Evolutionary conservation across 1,140 invertebrate species (phyloP).

Genomic region (Drosophila mayri): DNA sequence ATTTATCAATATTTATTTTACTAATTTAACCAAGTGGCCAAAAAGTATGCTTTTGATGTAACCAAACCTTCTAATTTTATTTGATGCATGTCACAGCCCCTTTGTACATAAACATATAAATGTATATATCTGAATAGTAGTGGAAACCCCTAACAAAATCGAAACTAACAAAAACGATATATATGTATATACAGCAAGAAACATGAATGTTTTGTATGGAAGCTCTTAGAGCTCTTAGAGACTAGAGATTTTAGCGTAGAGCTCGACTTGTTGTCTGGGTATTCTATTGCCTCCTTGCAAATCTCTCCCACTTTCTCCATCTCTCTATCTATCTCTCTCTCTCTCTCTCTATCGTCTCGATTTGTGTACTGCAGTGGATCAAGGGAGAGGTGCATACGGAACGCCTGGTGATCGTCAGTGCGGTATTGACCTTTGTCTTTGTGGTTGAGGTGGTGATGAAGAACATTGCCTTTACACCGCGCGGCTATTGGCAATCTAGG

Average conservation of each 20-base stretch:
- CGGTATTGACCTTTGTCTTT: conserved; percentile 93
- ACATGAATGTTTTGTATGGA: conserved; percentile 24
- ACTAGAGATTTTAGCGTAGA: conserved; percentile 17
- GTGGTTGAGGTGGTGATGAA: conserved; percentile 99
- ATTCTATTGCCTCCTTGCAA: not conserved
- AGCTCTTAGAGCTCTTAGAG: conserved; percentile 19
- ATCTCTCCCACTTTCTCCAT: not conserved
- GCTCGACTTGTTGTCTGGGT: not conserved
- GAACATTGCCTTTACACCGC: conserved; percentile 97
- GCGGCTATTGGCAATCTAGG: conserved; percentile 99
- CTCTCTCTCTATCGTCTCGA: conserved; percentile 7
- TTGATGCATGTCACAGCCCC: conserved; percentile 17
- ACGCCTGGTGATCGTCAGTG: conserved; percentile 94
- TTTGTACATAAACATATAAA: conserved; percentile 10
- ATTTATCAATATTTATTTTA: not conserved
- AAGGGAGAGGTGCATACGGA: conserved; percentile 91
- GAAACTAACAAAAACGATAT: not conserved
- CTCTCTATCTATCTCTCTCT: not conserved
- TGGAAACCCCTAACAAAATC: not conserved
- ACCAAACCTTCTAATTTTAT: not conserved
- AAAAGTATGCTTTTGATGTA: conserved; percentile 14
- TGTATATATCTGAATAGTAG: not conserved
- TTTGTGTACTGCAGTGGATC: conserved; percentile 89
- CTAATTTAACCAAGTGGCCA: not conserved
- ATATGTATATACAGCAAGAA: not conserved